phyloP scores from a whole-genome alignment of 2,888 invertebrate species.

The Ormyrus pomaceus region DNA sequence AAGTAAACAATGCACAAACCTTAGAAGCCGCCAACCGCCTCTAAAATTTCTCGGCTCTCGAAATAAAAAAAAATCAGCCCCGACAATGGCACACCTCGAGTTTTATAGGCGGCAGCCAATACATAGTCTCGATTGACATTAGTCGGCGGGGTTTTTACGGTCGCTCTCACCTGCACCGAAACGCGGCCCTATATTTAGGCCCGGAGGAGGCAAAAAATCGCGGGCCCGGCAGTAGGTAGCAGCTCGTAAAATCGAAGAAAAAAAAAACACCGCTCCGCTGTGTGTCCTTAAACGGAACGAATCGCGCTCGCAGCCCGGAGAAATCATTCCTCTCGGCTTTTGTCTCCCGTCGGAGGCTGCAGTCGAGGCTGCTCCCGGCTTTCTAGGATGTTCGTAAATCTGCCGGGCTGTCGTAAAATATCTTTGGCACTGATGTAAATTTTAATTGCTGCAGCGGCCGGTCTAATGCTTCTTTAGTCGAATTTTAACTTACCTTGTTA shows the following conservation, averaged over 20 bases:
- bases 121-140: conserved; percentile 10
- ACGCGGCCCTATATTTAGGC: conserved; percentile 27
- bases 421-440: too few relatives aligned
- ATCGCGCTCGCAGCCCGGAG: not conserved
- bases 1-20: conserved; percentile 9
- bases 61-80: not conserved
- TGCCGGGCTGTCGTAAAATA: too few relatives aligned
- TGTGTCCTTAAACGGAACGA: conserved; percentile 16
- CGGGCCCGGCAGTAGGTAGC: conserved; percentile 26
- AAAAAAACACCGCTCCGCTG: too few relatives aligned
- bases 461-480: too few relatives aligned
- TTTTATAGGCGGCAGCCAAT: conserved; percentile 3
- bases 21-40: not conserved
- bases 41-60: not conserved
- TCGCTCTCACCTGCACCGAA: not conserved
- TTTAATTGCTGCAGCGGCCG: too few relatives aligned
- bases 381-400: too few relatives aligned
- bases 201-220: conserved; percentile 21
- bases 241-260: conserved; percentile 41
- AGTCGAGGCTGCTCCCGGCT: too few relatives aligned
- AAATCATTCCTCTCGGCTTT: not conserved
- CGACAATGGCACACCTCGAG: conserved; percentile 1
- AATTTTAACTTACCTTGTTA: too few relatives aligned
- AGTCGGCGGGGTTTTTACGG: conserved; percentile 15
- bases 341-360: not conserved